These are phyloP conservation scores for Hoplodrina ambigua DNA, from an alignment of 2,888 invertebrate species.

Conservation along the genomic window DNA sequence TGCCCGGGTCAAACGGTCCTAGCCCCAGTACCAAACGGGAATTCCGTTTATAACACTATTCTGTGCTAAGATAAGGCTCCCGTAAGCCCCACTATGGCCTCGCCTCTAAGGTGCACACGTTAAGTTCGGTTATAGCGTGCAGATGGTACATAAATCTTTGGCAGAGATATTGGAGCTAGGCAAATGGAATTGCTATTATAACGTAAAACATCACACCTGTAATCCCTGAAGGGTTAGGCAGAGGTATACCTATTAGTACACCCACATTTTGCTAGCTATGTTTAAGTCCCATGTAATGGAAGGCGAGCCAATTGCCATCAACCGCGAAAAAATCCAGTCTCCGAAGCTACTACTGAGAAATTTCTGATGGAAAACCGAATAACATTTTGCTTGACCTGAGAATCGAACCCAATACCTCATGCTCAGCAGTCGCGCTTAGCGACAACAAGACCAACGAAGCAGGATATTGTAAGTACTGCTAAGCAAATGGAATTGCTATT, in stretches of 20 bases:
- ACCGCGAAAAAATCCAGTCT: too few relatives aligned
- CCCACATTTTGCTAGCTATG: too few relatives aligned
- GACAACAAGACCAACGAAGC: not conserved
- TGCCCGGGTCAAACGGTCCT: slow-evolving; percentile 70
- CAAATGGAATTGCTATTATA: not conserved
- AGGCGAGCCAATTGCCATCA: too few relatives aligned
- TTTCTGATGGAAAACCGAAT: too few relatives aligned
- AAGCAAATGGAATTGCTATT: slow-evolving; percentile 20
- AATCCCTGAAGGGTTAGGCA: too few relatives aligned
- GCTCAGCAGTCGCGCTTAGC: too few relatives aligned
- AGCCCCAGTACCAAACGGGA: slow-evolving; percentile 63
- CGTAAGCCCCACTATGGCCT: slow-evolving; percentile 54
- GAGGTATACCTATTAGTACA: too few relatives aligned
- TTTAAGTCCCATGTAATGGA: too few relatives aligned
- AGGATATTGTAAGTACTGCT: slow-evolving; percentile 35
- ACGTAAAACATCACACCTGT: too few relatives aligned
- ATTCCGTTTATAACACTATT: slow-evolving; percentile 75
- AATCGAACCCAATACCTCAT: too few relatives aligned
- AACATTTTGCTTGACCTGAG: too few relatives aligned
- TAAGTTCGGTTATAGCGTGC: slow-evolving; percentile 52
- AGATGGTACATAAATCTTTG: slow-evolving; percentile 60
- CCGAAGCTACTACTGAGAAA: too few relatives aligned
- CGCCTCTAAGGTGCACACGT: slow-evolving; percentile 55
- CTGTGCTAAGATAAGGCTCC: slow-evolving; percentile 65
- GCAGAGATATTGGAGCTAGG: slow-evolving; percentile 38